phyloP scores from a whole-genome alignment of 2,888 invertebrate genomes.

The Hermaeophaga mercurialis region DNA sequence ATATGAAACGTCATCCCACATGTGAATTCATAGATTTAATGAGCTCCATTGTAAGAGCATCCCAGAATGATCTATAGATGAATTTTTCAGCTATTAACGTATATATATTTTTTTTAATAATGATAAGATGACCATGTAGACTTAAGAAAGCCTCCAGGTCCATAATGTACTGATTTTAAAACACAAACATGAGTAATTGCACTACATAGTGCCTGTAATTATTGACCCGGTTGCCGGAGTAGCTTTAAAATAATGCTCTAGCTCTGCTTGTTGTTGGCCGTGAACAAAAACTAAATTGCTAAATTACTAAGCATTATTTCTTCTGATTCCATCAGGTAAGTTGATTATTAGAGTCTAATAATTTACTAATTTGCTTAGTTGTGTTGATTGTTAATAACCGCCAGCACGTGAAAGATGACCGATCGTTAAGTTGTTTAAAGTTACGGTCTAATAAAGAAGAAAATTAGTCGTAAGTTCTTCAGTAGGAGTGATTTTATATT shows the following conservation, averaged over 20 bases:
- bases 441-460: not conserved
- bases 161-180: not conserved
- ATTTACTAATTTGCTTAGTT: slow-evolving; percentile 48
- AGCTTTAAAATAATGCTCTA: slow-evolving; percentile 36
- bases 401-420: slow-evolving; percentile 1
- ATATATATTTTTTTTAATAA: too few relatives aligned
- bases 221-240: slow-evolving; percentile 4
- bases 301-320: slow-evolving; percentile 52
- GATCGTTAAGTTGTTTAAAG: not conserved
- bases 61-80: too few relatives aligned
- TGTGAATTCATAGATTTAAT: too few relatives aligned
- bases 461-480: not conserved
- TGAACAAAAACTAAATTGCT: slow-evolving; percentile 51
- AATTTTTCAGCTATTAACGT: too few relatives aligned
- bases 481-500: too few relatives aligned
- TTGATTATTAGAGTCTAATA: slow-evolving; percentile 49
- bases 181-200: slow-evolving; percentile 5
- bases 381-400: slow-evolving; percentile 12
- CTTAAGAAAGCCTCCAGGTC: not conserved
- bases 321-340: slow-evolving; percentile 46
- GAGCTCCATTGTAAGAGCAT: too few relatives aligned
- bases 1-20: too few relatives aligned
- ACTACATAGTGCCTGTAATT: slow-evolving; percentile 15
- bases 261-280: slow-evolving; percentile 32
- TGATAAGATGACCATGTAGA: too few relatives aligned